Conservation (phyloP, 2,888 invertebrate genomes). For the Aspidiotus destructor region DNA sequence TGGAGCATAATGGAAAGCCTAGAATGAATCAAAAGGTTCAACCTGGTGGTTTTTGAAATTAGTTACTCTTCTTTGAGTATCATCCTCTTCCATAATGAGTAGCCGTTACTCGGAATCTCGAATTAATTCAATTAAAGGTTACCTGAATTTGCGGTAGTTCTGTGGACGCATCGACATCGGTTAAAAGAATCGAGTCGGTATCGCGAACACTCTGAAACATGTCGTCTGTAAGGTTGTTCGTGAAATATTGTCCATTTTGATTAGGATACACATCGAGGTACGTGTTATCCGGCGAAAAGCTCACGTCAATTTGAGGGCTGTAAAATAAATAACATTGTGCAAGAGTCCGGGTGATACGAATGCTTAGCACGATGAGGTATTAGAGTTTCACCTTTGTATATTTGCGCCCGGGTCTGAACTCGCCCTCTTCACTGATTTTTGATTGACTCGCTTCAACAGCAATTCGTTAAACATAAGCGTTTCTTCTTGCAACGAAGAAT, state of each 20-base stretch:
- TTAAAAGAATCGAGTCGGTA: slow-evolving; percentile 18
- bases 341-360: no score
- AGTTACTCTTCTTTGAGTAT: no score
- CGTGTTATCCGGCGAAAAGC: slow-evolving; percentile 18
- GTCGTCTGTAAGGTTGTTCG: slow-evolving; percentile 19
- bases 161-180: slow-evolving; percentile 12
- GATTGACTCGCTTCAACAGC: slow-evolving; percentile 42
- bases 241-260: slow-evolving; percentile 28
- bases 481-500: slow-evolving; percentile 48
- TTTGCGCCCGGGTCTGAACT: slow-evolving; percentile 57
- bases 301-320: slow-evolving; percentile 29
- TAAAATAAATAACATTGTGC: background rate
- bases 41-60: background rate
- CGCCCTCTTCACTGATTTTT: slow-evolving; percentile 54
- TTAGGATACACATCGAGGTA: slow-evolving; percentile 23
- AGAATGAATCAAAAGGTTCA: background rate
- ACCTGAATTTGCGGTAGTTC: slow-evolving; percentile 26
- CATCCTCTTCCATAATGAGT: background rate
- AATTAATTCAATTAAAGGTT: no score
- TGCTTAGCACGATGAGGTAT: no score
- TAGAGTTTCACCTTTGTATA: slow-evolving; percentile 15
- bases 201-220: slow-evolving; percentile 26
- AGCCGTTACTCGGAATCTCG: no score
- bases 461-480: slow-evolving; percentile 47
- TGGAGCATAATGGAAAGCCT: no score